Base-by-base conservation (phyloP, 2,888 invertebrate species). In the Epicampocera succincta region DNA sequence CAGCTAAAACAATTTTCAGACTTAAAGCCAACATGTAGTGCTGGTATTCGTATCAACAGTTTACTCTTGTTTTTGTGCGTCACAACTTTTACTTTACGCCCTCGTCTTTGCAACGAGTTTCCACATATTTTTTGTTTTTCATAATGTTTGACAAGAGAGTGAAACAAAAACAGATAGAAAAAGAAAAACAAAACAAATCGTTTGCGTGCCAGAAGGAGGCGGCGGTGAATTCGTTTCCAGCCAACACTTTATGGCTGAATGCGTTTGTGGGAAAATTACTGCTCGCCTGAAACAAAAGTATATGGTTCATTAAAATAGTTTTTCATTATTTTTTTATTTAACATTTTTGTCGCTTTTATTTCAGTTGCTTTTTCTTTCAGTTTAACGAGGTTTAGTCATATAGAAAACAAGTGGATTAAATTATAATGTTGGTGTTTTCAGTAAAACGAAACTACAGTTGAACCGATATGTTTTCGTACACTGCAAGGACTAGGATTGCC, bases 221-320 rank as follows among this genome's bases (percentile, higher is more conserved):
- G 42, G 17, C 61, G 52, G 42, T 72, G 65, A 66, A 72, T 66
- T 69, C 42, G 48, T 65, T 65, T 72, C 38, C 63, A 65, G 44
- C 65, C 65, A 65, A 72, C 65, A 78, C 81, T 78, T 82, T 69
- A 82, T 78, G 77, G 63, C 69, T 77, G 58, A 82, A 69, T 82
- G 81, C 77, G 58, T 61, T 78, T 82, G 65, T 82, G 81, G 81
- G 81, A 82, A 82, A 78, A 74, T 69, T 69, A 58, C 29, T 15
- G 12, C 3, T 33, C 15, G 19, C 29, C 19, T 33, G 33, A 33
- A 33, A 9, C 33, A 33, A 33, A 33, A 4, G 2, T 19, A 5
- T 73, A 9, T 25, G 19, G 33, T 21, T 15, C 40, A 72, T 38
- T 50, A 15, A 65, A 71, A 65, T 58, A 58, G 40, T 66, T 56